A percentile compares a stretch with the other conserved stretches of the same genome.
phyloP scores from a whole-genome alignment of 1,140 invertebrate genomes.

The Meloidogyne chitwoodi region DNA sequence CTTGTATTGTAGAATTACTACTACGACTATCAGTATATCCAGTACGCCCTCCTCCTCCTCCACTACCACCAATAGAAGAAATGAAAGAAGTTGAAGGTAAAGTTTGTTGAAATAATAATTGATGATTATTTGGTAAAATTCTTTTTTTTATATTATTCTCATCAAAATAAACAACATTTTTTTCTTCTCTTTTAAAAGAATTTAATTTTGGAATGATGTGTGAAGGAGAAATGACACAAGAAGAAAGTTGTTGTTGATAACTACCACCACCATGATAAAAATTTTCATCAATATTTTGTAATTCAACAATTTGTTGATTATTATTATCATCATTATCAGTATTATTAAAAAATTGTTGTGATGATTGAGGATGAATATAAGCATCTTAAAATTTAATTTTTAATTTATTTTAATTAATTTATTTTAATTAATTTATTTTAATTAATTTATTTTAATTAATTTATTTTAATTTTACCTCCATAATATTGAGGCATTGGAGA shows the following conservation, averaged over 20 bases:
- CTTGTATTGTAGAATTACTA: slow-evolving; percentile 8
- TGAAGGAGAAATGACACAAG: background rate
- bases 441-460: too few species aligned
- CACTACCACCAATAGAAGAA: background rate
- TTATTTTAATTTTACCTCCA: background rate
- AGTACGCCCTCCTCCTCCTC: background rate
- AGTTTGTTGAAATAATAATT: too few species aligned
- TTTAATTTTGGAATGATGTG: background rate
- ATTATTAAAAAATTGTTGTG: background rate
- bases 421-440: too few species aligned
- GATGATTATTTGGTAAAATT: background rate
- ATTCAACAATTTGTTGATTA: background rate
- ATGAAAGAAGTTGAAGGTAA: background rate
- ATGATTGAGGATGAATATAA: background rate
- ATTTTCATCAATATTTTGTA: slow-evolving; percentile 10
- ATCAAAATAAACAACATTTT: too few species aligned
- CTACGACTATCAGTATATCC: slow-evolving; percentile 20
- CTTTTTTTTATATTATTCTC: too few species aligned
- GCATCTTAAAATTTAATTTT: too few species aligned
- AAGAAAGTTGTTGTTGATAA: too few species aligned
- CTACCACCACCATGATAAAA: slow-evolving; percentile 16
- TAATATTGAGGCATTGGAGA: background rate
- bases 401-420: background rate
- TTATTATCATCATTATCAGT: background rate
- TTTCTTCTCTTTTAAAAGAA: background rate